phyloP scores from a whole-genome alignment of 1,140 invertebrate species.

The Grapholita molesta region DNA sequence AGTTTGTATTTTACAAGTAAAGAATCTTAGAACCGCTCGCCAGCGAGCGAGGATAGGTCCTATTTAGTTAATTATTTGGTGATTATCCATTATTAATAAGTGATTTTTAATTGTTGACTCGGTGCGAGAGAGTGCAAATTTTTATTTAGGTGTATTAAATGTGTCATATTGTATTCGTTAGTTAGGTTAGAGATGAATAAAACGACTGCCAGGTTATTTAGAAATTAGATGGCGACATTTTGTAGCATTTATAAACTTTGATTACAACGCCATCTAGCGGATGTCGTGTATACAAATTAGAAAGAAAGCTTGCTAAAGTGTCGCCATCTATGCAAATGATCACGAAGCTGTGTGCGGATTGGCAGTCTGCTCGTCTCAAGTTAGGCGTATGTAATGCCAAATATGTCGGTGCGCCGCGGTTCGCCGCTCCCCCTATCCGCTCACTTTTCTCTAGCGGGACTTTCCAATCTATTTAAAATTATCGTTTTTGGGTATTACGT shows the following conservation, averaged over 20 bases:
- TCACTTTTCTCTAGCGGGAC: conserved; percentile 22
- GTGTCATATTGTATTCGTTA: conserved; percentile 45
- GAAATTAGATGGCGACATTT: too few relatives aligned
- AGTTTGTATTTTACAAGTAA: background rate
- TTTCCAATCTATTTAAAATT: background rate
- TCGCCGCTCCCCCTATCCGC: background rate
- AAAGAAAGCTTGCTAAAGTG: background rate
- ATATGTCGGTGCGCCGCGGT: conserved; percentile 21
- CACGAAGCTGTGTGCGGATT: background rate
- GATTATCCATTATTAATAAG: conserved; percentile 33
- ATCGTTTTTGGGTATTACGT: background rate
- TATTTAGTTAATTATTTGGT: conserved; percentile 30
- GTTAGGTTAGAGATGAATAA: conserved; percentile 27
- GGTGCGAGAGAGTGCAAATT: conserved; percentile 27
- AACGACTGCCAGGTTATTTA: too few relatives aligned
- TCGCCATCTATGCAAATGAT: background rate
- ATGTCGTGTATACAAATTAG: background rate
- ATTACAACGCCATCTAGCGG: background rate
- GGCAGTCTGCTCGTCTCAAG: background rate
- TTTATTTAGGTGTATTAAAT: conserved; percentile 30
- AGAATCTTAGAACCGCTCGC: background rate
- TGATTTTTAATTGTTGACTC: conserved; percentile 32
- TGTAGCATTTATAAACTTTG: background rate
- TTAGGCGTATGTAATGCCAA: conserved; percentile 35
- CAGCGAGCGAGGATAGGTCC: background rate